phyloP scores from a whole-genome alignment of 2,888 invertebrate genomes.

The Anthrax anthrax region DNA sequence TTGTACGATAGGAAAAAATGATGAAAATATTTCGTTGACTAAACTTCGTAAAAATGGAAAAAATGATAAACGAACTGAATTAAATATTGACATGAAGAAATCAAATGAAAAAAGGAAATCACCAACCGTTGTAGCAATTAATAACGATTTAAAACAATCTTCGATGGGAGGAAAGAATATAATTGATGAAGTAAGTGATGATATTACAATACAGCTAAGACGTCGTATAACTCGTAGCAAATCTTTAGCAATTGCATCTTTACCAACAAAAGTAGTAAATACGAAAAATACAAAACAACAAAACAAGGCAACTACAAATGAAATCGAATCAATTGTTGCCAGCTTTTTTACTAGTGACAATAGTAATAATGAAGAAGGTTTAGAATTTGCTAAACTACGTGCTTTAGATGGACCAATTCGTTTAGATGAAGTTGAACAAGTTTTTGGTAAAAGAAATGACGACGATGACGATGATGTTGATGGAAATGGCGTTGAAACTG shows the following conservation, averaged over 20 bases:
- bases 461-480: background rate
- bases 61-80: too few species aligned
- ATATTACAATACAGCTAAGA: background rate
- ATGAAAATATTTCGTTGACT: too few species aligned
- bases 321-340: conserved; percentile 16
- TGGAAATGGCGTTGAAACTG: background rate
- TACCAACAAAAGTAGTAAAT: conserved; percentile 6
- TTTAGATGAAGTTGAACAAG: conserved; percentile 6
- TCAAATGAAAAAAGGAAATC: too few species aligned
- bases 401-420: conserved; percentile 6
- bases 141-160: too few species aligned
- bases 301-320: conserved; percentile 5
- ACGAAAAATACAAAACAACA: conserved; percentile 8
- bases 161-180: too few species aligned
- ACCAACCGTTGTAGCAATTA: too few species aligned
- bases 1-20: too few species aligned
- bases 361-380: background rate
- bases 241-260: background rate
- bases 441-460: conserved; percentile 1
- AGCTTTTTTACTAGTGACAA: conserved; percentile 14
- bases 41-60: too few species aligned
- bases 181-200: background rate
- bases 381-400: background rate
- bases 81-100: too few species aligned
- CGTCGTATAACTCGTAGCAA: background rate